Evolutionary conservation across 2,888 invertebrate genomes (phyloP), one percentile per base, ranked within the genome.

Genomic region (Glomeris marginata): DNA sequence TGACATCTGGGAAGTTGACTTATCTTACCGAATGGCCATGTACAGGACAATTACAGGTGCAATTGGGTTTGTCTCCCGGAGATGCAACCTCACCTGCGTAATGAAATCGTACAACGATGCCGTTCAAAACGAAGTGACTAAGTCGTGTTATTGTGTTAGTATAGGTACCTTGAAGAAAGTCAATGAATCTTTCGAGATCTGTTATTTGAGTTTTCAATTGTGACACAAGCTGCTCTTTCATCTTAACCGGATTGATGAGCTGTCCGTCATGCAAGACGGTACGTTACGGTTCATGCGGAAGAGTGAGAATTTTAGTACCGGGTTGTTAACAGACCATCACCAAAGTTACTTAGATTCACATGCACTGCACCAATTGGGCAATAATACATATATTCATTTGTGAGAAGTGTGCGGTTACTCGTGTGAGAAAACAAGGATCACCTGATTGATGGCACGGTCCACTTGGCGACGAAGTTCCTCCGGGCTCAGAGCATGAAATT

Each of bases 151-250:
- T 10, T 43, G 33, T 35, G 44, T 36, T 18, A 35, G 51, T 53
- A 59, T 60, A n/a, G n/a, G n/a, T n/a, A 57, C 81, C 82, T 74
- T 98, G 97, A 61, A 99, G 75, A 62, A 94, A 83, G 59, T 84
- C 81, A 58, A 99, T 94, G 64, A 97, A 98, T 57, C 94, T 78
- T 67, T 99, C 97, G 68, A 99, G 75, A 69, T 99, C 98, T 41
- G 84, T 80, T 49, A 99, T 90, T 71, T 99, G 97, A 1, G 91
- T 88, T 69, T 95, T 94, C 18, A 99, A 72, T 68, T 98, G 97
- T 42, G 77, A 76, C 18, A 98, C 92, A 16, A 98, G 74, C 67
- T 95, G 92, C 62, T 95, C 95, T 68, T 97, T 95, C 71, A 95
- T 90, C 65, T 90, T 83, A 54, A 92, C 76, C 15, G 90, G 90